A percentile compares a stretch with the other conserved stretches of the same genome.
Conservation (phyloP, 2,113 vertebrate genomes). For the Thalassoma bifasciatum region DNA sequence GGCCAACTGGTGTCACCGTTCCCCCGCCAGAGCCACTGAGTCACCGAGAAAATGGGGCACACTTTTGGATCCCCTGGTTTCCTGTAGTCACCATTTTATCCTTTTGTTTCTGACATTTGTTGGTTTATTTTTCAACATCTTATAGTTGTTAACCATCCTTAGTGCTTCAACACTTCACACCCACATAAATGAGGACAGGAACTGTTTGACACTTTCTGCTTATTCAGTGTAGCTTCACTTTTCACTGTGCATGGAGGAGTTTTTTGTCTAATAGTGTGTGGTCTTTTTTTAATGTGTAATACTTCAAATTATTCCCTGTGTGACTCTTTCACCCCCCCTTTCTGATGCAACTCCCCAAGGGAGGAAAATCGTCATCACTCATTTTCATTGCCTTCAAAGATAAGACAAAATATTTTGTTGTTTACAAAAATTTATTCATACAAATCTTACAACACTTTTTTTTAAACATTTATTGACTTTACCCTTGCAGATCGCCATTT, state of each 20-base stretch:
- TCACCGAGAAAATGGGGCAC: constrained; percentile 42
- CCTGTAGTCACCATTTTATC: constrained; percentile 5
- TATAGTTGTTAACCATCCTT: constrained; percentile 3
- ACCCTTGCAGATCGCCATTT: constrained; percentile 89
- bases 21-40: constrained; percentile 53
- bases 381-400: constrained; percentile 85
- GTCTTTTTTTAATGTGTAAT: not conserved
- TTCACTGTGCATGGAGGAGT: not conserved
- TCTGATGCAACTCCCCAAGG: not conserved
- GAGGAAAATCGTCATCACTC: not conserved
- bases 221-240: not conserved
- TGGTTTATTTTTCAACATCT: constrained; percentile 9
- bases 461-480: constrained; percentile 94
- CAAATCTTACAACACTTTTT: constrained; percentile 96
- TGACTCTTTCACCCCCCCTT: not conserved
- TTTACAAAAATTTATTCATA: constrained; percentile 99
- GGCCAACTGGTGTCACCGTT: constrained; percentile 71
- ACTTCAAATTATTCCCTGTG: not conserved
- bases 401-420: constrained; percentile 92
- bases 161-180: not conserved
- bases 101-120: constrained; percentile 26
- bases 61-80: constrained; percentile 26
- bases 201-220: not conserved
- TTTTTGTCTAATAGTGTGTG: not conserved
- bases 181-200: not conserved